A percentile compares a stretch with the other conserved stretches of the same genome.
These are phyloP conservation scores for Aleiodes alternator DNA, from an alignment of 2,888 invertebrate genomes.

Conservation along the genomic window DNA sequence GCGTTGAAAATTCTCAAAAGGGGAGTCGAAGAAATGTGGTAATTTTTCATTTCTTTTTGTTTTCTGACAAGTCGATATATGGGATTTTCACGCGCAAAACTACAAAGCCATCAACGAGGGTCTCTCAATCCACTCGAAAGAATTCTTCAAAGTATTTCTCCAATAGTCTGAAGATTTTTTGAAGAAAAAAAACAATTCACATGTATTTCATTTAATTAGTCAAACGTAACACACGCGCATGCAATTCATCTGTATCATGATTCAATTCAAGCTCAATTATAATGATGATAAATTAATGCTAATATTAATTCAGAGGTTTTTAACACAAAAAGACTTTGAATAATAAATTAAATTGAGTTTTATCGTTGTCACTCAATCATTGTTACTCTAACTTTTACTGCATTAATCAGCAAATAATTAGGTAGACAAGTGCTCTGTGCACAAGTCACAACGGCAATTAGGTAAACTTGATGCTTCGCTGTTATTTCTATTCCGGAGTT, in stretches of 20 bases:
- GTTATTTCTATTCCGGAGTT: conserved; percentile 69
- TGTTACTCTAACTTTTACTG: conserved; percentile 49
- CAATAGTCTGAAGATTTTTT: no score
- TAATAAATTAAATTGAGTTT: conserved; percentile 55
- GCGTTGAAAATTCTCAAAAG: conserved; percentile 58
- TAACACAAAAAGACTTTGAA: conserved; percentile 14
- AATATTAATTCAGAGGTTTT: conserved; percentile 18
- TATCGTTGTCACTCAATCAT: conserved; percentile 60
- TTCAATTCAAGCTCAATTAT: conserved; percentile 11
- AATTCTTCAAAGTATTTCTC: no score
- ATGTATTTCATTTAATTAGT: conserved; percentile 43
- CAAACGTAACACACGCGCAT: conserved; percentile 25
- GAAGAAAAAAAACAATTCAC: no score
- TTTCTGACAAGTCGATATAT: conserved; percentile 50
- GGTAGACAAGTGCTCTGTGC: conserved; percentile 70
- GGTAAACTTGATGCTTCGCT: conserved; percentile 73
- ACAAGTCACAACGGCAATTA: conserved; percentile 70
- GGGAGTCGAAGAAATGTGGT: conserved; percentile 32
- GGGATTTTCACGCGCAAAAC: conserved; percentile 59
- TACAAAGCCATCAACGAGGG: conserved; percentile 68
- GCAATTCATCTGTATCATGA: conserved; percentile 13
- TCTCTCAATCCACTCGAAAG: not conserved
- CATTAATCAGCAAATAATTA: conserved; percentile 74
- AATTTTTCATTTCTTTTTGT: not conserved
- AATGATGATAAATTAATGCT: conserved; percentile 25